Evolutionary conservation across 2,888 invertebrate species (phyloP).

Genomic region (Hyalella azteca): DNA sequence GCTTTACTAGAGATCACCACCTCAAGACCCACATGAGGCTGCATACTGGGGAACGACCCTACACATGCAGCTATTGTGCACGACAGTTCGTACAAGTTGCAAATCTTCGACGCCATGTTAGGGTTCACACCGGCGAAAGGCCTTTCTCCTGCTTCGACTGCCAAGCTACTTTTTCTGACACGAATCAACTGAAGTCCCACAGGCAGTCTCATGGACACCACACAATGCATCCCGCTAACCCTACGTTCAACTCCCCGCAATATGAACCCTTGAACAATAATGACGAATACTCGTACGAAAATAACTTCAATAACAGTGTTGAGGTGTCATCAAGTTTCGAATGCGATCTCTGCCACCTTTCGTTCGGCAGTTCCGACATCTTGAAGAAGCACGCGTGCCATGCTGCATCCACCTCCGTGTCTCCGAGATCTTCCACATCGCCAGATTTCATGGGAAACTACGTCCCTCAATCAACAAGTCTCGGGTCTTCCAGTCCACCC

Average conservation of each 20-base stretch:
- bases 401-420: not conserved
- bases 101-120: slow-evolving; percentile 83
- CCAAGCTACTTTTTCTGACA: slow-evolving; percentile 85
- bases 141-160: slow-evolving; percentile 87
- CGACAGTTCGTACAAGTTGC: slow-evolving; percentile 93
- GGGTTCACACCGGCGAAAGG: slow-evolving; percentile 90
- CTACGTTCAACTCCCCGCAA: slow-evolving; percentile 61
- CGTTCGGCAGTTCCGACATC: slow-evolving; percentile 44
- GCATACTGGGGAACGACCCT: slow-evolving; percentile 92
- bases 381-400: slow-evolving; percentile 59
- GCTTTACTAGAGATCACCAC: slow-evolving; percentile 91
- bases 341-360: not conserved
- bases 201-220: slow-evolving; percentile 75
- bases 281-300: not conserved
- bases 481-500: slow-evolving; percentile 62
- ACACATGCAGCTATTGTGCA: slow-evolving; percentile 89
- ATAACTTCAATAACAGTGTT: not conserved
- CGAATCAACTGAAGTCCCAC: slow-evolving; percentile 90
- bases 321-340: not conserved
- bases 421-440: not conserved
- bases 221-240: slow-evolving; percentile 60
- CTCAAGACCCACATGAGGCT: slow-evolving; percentile 90
- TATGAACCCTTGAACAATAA: slow-evolving; percentile 7
- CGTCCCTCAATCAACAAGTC: not conserved
- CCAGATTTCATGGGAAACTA: not conserved